These are phyloP conservation scores for Grammatotria lemairii DNA, from an alignment of 2,113 vertebrate species.

Conservation along the genomic window DNA sequence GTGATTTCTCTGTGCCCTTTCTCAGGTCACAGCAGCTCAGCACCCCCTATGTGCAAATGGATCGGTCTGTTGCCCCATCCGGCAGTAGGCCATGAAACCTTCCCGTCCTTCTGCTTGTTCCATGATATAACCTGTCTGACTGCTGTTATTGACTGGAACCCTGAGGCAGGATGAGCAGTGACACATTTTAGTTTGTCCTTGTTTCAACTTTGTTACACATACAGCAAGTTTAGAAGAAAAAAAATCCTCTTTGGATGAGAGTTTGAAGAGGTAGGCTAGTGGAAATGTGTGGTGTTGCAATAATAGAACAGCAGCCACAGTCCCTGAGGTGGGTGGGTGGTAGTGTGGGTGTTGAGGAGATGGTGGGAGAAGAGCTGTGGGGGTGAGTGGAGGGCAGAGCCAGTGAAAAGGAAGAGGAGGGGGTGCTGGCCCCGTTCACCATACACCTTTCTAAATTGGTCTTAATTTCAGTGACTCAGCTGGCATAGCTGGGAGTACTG, in stretches of 20 bases:
- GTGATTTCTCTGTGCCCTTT: conserved; percentile 1
- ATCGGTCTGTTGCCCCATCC: not conserved
- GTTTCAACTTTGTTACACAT: not conserved
- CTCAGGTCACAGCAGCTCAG: not conserved
- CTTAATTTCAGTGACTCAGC: conserved; percentile 79
- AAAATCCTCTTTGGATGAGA: not conserved
- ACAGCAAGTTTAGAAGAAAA: not conserved
- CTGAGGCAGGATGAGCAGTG: not conserved
- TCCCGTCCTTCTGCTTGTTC: not conserved
- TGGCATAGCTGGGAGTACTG: conserved; percentile 66
- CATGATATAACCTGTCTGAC: not conserved
- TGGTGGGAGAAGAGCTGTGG: not conserved
- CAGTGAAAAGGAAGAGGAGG: not conserved
- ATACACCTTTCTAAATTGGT: conserved; percentile 77
- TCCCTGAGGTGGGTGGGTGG: not conserved
- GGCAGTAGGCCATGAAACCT: not conserved
- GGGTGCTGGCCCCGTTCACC: conserved; percentile 49
- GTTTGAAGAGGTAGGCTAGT: not conserved
- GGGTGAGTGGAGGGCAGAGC: conserved; percentile 13
- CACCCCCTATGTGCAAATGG: not conserved
- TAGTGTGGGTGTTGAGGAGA: not conserved
- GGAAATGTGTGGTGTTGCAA: not conserved
- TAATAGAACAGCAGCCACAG: not conserved
- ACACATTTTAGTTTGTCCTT: not conserved
- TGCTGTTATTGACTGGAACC: not conserved